Percentiles rank a stretch among this genome's conserved stretches.
Conservation (phyloP, 2,113 vertebrate species). For the Phycodurus eques region DNA sequence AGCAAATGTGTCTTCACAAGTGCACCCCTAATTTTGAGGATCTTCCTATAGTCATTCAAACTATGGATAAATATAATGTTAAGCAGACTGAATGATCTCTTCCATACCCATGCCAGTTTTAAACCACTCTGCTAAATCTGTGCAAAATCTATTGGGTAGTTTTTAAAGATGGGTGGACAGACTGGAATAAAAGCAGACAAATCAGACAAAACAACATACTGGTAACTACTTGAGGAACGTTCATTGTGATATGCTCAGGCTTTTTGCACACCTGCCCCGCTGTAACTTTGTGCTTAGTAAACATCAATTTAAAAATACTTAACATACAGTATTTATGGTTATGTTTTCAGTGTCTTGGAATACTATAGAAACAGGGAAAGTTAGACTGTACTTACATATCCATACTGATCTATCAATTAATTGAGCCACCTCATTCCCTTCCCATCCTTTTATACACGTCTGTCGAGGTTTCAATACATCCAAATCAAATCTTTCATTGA, state of each 20-base stretch:
- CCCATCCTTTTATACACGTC: neutral
- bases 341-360: neutral
- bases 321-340: neutral
- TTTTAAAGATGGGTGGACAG: neutral
- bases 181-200: neutral
- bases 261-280: no score
- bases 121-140: neutral
- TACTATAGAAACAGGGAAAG: neutral
- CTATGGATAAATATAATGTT: no score
- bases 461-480: neutral
- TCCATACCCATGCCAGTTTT: neutral
- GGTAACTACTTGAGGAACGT: neutral
- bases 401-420: neutral
- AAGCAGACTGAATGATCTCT: no score
- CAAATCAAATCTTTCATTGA: neutral
- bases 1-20: no score
- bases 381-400: neutral
- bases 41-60: no score
- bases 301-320: neutral
- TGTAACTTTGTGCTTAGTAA: no score
- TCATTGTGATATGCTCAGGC: no score
- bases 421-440: neutral
- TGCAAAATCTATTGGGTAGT: neutral
- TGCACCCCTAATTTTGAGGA: no score
- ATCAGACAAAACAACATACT: neutral